These are phyloP conservation scores for Plusia festucae DNA, from an alignment of 2,888 invertebrate genomes.

Conservation along the genomic window DNA sequence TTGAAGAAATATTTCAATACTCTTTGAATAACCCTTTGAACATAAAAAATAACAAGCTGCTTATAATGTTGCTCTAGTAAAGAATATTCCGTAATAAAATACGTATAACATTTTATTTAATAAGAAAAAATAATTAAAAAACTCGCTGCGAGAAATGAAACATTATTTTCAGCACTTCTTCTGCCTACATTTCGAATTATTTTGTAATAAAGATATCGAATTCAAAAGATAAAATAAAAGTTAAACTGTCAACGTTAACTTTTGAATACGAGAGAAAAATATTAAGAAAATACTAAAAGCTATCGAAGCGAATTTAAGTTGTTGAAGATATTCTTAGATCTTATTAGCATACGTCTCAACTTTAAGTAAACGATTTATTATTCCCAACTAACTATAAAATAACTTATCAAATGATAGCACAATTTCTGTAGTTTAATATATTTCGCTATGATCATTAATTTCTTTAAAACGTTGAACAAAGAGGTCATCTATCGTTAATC, in stretches of 20 bases:
- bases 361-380: slow-evolving; percentile 19
- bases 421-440: slow-evolving; percentile 28
- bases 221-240: background rate
- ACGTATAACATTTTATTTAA: background rate
- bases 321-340: slow-evolving; percentile 3
- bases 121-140: no score
- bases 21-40: background rate
- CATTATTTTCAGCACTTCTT: background rate
- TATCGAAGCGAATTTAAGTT: slow-evolving; percentile 6
- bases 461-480: slow-evolving; percentile 21
- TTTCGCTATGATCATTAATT: slow-evolving; percentile 18
- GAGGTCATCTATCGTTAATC: slow-evolving; percentile 2
- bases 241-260: background rate
- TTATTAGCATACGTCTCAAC: slow-evolving; percentile 14
- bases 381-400: slow-evolving; percentile 20
- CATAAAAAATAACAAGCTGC: background rate
- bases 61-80: background rate
- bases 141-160: background rate
- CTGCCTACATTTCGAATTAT: no score
- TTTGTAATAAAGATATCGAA: no score
- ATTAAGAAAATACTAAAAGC: background rate
- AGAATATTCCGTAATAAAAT: background rate
- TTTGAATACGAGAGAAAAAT: background rate
- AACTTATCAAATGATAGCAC: slow-evolving; percentile 7
- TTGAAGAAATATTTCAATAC: background rate